Conservation (phyloP, 2,113 vertebrate genomes). For the Eidolon helvum region DNA sequence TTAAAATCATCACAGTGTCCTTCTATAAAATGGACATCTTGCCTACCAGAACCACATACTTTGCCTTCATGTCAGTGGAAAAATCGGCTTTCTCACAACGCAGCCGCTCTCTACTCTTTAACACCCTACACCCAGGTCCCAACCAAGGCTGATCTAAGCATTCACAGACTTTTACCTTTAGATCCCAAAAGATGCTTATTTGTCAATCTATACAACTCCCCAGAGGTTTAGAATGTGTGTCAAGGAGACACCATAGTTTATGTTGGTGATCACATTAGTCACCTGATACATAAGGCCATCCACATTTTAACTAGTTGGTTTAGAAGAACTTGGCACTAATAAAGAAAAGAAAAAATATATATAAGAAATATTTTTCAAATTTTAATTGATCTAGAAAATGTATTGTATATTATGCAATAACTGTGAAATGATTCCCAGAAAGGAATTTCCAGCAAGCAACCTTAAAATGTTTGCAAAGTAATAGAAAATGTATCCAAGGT, state of each 20-base stretch:
- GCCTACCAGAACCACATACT: neutral
- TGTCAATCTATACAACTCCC: neutral
- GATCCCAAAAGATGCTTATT: neutral
- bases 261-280: neutral
- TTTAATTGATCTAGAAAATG: neutral
- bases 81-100: neutral
- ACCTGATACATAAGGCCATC: neutral
- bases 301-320: neutral
- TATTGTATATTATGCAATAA: neutral
- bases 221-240: neutral
- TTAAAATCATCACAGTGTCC: neutral
- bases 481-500: neutral
- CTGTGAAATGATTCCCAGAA: neutral
- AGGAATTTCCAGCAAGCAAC: constrained; percentile 22
- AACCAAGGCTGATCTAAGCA: neutral
- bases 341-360: neutral
- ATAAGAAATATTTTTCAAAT: neutral
- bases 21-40: neutral
- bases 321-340: constrained; percentile 30
- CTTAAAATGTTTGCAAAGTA: neutral
- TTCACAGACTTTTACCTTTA: neutral
- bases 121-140: rapidly evolving
- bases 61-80: neutral
- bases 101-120: neutral
- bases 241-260: neutral